Percentiles rank a stretch among this genome's conserved stretches.
phyloP scores from a whole-genome alignment of 1,140 invertebrate species.

The Trichonephila clavipes region DNA sequence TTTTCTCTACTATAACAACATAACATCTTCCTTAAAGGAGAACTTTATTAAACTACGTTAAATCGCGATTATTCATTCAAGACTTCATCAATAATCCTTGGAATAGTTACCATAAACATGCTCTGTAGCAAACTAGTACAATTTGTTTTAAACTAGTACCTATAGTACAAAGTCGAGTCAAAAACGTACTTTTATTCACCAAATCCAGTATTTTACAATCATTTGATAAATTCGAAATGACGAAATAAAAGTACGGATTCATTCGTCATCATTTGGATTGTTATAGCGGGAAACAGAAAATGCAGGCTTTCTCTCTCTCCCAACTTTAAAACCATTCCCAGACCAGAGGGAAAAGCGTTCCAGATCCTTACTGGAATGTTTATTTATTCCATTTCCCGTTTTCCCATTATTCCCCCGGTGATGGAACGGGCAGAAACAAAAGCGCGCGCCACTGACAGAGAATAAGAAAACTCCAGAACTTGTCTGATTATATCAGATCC shows the following conservation, averaged over 20 bases:
- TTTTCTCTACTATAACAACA: too few relatives aligned
- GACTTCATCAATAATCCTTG: too few relatives aligned
- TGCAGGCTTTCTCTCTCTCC: not conserved
- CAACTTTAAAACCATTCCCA: conserved; percentile 12
- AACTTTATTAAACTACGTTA: too few relatives aligned
- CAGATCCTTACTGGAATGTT: not conserved
- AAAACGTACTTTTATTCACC: too few relatives aligned
- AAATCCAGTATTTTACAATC: too few relatives aligned
- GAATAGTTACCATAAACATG: too few relatives aligned
- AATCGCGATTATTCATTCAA: too few relatives aligned
- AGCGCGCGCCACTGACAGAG: not conserved
- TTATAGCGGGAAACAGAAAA: not conserved
- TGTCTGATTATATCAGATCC: conserved; percentile 74
- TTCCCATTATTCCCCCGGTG: not conserved
- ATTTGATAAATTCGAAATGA: not conserved
- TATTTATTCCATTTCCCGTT: conserved; percentile 35
- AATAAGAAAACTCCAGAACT: not conserved
- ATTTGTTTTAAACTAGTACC: too few relatives aligned
- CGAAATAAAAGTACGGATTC: not conserved
- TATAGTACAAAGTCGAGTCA: too few relatives aligned
- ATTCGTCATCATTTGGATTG: conserved; percentile 10
- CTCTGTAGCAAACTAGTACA: too few relatives aligned
- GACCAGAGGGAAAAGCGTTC: not conserved
- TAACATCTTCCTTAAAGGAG: too few relatives aligned
- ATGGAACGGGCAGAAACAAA: not conserved